Conservation (phyloP, 2,888 invertebrate genomes). For the Congeria kusceri region DNA sequence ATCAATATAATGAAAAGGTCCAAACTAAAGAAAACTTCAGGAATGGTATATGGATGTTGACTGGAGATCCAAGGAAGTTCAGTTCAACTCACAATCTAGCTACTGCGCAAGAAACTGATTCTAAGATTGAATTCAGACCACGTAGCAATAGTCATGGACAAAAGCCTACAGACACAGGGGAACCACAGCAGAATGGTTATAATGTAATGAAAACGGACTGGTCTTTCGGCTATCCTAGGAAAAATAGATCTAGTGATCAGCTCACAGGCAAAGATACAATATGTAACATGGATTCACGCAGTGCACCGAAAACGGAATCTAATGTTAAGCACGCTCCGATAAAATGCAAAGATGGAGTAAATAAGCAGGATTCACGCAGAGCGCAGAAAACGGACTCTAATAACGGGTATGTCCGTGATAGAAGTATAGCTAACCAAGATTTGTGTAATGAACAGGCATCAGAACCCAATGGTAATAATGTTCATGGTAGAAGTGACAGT, state of each 20-base stretch:
- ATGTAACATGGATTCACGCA: background rate
- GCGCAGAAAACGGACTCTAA: too few species aligned
- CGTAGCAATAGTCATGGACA: background rate
- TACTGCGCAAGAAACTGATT: background rate
- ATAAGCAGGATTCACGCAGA: too few species aligned
- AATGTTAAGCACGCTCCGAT: background rate
- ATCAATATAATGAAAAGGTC: background rate
- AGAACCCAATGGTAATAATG: too few species aligned
- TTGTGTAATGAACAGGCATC: too few species aligned
- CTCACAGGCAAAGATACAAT: background rate
- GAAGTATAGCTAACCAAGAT: too few species aligned
- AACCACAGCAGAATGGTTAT: background rate
- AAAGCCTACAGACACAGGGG: too few species aligned
- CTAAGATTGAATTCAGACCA: background rate
- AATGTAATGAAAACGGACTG: slow-evolving; percentile 23
- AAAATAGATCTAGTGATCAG: slow-evolving; percentile 15
- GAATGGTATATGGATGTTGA: background rate
- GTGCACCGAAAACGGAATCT: background rate
- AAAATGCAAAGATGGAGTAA: too few species aligned
- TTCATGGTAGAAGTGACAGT: too few species aligned
- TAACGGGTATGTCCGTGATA: too few species aligned
- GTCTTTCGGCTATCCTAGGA: slow-evolving; percentile 60
- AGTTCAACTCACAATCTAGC: too few species aligned
- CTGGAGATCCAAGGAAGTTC: background rate
- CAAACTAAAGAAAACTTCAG: background rate